phyloP scores from a whole-genome alignment of 2,797 vertebrate genomes.

The Siniperca obscura region DNA sequence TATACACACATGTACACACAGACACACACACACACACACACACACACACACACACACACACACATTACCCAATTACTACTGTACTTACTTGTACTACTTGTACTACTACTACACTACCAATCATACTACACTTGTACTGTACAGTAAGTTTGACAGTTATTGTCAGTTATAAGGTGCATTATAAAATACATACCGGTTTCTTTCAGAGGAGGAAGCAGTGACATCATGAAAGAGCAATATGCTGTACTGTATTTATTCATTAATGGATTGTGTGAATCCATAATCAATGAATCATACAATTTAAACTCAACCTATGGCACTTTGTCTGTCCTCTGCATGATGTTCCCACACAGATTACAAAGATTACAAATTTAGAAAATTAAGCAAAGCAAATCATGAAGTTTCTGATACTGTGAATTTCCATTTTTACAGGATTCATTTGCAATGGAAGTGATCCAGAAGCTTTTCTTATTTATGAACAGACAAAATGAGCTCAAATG shows the following conservation, averaged over 20 bases:
- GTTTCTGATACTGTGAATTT: background rate
- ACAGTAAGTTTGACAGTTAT: slow-evolving; percentile 40
- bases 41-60: background rate
- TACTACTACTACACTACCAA: background rate
- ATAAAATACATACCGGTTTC: background rate
- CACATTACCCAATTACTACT: background rate
- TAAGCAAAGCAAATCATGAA: background rate
- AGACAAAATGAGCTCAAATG: background rate
- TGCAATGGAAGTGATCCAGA: background rate
- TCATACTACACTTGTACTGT: background rate
- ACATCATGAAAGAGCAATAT: slow-evolving; percentile 3
- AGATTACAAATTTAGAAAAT: background rate
- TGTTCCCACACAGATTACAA: background rate
- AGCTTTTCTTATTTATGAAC: background rate
- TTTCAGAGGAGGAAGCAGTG: background rate
- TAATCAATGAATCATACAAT: background rate
- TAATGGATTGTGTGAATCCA: background rate
- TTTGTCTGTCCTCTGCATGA: background rate
- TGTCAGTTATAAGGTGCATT: slow-evolving; percentile 18
- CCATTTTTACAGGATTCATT: background rate
- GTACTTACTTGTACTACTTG: background rate
- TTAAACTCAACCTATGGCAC: background rate
- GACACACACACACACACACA: background rate
- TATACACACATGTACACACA: background rate
- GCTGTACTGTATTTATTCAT: background rate